Evolutionary conservation across 2,797 vertebrate genomes (phyloP), one percentile per base, ranked within the genome.

Genomic region (Malacoctenus gilli): DNA sequence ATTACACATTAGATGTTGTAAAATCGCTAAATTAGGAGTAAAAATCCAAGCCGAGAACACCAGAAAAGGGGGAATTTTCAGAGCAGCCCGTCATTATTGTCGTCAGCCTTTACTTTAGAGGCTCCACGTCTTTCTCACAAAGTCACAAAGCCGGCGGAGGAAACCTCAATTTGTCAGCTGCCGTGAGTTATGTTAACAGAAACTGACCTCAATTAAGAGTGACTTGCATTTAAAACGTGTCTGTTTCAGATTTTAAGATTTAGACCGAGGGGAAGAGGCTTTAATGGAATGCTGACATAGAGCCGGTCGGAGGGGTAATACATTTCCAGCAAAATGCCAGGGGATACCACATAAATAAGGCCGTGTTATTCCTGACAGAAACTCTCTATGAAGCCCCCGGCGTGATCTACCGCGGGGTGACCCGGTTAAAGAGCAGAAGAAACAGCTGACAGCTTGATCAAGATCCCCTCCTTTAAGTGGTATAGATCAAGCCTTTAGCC

Each of bases 121-220:
- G 21, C 42, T 21, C 16, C 14, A 4, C 2, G 37, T 79, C 82
- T 64, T n/a, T 66, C 79, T 42, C 55, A 28, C 78, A 77, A 78
- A 76, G 71, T 84, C 85, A 84, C 31, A 41, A 80, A 28, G 46
- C 67, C 70, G 66, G 43, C 56, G 25, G 59, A 77, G 75, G 70
- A 80, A 80, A 73, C 40, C 82, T 85, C 78, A 76, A 85, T 84
- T 86, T 78, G 74, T 85, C 81, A 73, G 77, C 63, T 36, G 49
- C 60, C 42, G 30, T 91, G 84, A 92, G 76, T 90, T 91, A 91
- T 68, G 77, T 71, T 70, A 74, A 75, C 51, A 59, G 77, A 80
- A 80, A 83, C 69, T 88, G 91, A 91, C 90, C 89, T 88, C 90
- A 91, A 91, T 91, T 91, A 90, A 91, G 81, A 90, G 72, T 84